Evolutionary conservation across 2,797 vertebrate species (phyloP).

Genomic region (Lemur catta): DNA sequence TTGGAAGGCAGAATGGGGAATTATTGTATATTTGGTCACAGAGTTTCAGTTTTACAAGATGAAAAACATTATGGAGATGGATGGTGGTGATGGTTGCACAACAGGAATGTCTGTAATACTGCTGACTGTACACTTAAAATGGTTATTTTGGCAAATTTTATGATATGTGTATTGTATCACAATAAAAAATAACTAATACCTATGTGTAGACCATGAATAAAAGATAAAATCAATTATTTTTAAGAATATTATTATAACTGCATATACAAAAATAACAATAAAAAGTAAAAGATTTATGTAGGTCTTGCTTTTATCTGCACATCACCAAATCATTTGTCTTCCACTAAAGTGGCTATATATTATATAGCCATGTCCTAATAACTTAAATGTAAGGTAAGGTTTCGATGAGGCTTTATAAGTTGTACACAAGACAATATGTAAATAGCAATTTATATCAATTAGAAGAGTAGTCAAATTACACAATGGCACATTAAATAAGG

Average conservation of each 20-base stretch:
- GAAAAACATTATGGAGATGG: background rate
- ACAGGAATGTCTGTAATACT: background rate
- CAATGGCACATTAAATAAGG: slow-evolving; percentile 45
- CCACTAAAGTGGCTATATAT: background rate
- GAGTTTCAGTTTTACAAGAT: background rate
- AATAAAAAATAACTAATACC: background rate
- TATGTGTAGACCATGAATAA: background rate
- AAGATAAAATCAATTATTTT: background rate
- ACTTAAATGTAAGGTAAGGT: background rate
- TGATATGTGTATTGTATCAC: background rate
- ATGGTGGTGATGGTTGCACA: background rate
- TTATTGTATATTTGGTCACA: background rate
- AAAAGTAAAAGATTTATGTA: background rate
- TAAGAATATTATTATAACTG: background rate
- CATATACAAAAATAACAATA: background rate
- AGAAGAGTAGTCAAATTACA: background rate
- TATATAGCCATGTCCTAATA: background rate
- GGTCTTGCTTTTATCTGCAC: background rate
- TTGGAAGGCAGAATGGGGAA: background rate
- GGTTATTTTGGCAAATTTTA: background rate
- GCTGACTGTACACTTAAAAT: background rate
- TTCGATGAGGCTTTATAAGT: background rate
- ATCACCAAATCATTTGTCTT: background rate
- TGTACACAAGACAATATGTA: background rate
- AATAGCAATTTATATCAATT: slow-evolving; percentile 53